A percentile compares a stretch with the other conserved stretches of the same genome.
Evolutionary conservation across 1,140 invertebrate genomes (phyloP).

Genomic region (Caenorhabditis elegans): WBcel235 BX284606.5:10906501-10907000

Average conservation of each 20-base stretch:
- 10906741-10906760: too few relatives aligned
- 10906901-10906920: neutral
- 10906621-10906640: neutral
- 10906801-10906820: neutral
- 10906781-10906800: neutral
- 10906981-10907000: neutral
- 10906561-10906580: neutral
- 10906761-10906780: constrained; percentile 23
- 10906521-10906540: constrained; percentile 17
- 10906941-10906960: neutral
- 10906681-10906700: too few relatives aligned
- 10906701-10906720: too few relatives aligned
- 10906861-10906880: neutral
- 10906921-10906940: neutral
- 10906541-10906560: neutral
- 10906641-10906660: neutral
- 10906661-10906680: neutral
- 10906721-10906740: too few relatives aligned
- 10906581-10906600: neutral
- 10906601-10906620: neutral
- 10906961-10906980: neutral
- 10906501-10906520: constrained; percentile 10
- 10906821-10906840: constrained; percentile 1
- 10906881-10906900: neutral
- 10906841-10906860: constrained; percentile 14